Evolutionary conservation across 2,797 vertebrate genomes (phyloP), one percentile per base, ranked within the genome.

Genomic region (Psittacula derbiana): DNA sequence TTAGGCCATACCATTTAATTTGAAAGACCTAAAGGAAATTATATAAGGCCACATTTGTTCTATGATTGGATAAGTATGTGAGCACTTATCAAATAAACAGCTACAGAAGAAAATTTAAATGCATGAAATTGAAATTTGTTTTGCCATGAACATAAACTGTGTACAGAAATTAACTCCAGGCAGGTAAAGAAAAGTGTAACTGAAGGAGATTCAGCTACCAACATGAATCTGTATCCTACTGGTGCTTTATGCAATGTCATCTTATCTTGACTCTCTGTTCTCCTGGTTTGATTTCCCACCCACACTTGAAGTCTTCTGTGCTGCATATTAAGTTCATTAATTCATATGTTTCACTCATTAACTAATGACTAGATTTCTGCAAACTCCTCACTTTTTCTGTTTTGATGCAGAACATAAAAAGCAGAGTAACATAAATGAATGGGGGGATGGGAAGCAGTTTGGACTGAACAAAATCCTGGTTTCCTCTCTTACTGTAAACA

Each of bases 61-160:
- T 89, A 81, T 69, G 24, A 74, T 80, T 87, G 80, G 52, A 36
- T 78, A 91, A 91, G 16, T 33, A 30, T 83, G n/a, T 58, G 25
- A 87, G 38, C n/a, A 80, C 17, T 79, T 90, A 50, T 78, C 52
- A 92, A 83, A 85, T 69, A 94, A 94, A 75, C 52, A 78, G 17
- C 50, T 87, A 86, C n/a, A 71, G 69, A 89, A 61, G 36, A 36
- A 90, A 93, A 91, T 86, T 85, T 66, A 90, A 53, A 74, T 75
- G 61, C 40, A 86, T 93, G 61, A 93, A 89, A 91, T 84, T 90
- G 61, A 90, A 93, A 96, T 93, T 91, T 78, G 24, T 62, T 95
- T 95, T 88, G 43, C 46, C 30, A 49, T 75, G 75, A 75, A 67
- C 20, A 74, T 66, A 74, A 86, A 80, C 30, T 57, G 8, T 57